These are phyloP conservation scores for Parambassis ranga DNA, from an alignment of 2,797 vertebrate genomes.

Conservation along the genomic window DNA sequence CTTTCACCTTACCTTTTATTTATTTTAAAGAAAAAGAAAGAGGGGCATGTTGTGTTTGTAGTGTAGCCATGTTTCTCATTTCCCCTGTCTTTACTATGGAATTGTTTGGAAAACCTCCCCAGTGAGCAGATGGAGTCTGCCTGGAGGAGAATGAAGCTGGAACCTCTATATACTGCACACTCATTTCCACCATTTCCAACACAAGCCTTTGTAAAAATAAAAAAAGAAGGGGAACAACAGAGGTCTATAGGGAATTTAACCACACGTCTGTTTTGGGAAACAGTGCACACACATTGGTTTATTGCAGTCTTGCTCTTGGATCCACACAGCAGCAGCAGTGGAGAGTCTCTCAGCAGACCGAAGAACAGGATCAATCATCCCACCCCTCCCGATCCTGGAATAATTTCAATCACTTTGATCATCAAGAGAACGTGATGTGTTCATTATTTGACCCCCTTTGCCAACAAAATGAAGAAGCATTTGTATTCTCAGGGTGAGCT, in stretches of 20 bases:
- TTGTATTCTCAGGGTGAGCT: conserved; percentile 11
- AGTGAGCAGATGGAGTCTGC: conserved; percentile 81
- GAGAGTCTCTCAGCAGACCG: conserved; percentile 38
- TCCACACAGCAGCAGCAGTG: conserved; percentile 39
- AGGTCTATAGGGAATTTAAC: conserved; percentile 63
- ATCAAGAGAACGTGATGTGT: conserved; percentile 37
- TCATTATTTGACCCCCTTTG: conserved; percentile 31
- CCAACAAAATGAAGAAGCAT: conserved; percentile 13
- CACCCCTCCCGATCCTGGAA: conserved; percentile 13
- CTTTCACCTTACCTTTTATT: conserved; percentile 19
- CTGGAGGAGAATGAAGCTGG: conserved; percentile 68
- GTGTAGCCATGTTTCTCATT: conserved; percentile 50
- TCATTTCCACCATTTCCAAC: conserved; percentile 45
- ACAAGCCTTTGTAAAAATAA: conserved; percentile 50
- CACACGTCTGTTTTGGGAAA: conserved; percentile 64
- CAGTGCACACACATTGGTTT: conserved; percentile 59
- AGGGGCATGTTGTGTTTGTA: conserved; percentile 36
- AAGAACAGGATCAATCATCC: conserved; percentile 28
- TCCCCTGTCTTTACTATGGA: conserved; percentile 55
- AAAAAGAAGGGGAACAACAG: conserved; percentile 55
- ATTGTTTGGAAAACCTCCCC: conserved; percentile 76
- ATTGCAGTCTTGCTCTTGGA: conserved; percentile 52
- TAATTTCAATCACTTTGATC: conserved; percentile 62
- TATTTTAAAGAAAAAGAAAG: conserved; percentile 9
- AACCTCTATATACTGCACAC: conserved; percentile 58